Conservation (phyloP, 1,140 invertebrate species). For the Anastrepha ludens region DNA sequence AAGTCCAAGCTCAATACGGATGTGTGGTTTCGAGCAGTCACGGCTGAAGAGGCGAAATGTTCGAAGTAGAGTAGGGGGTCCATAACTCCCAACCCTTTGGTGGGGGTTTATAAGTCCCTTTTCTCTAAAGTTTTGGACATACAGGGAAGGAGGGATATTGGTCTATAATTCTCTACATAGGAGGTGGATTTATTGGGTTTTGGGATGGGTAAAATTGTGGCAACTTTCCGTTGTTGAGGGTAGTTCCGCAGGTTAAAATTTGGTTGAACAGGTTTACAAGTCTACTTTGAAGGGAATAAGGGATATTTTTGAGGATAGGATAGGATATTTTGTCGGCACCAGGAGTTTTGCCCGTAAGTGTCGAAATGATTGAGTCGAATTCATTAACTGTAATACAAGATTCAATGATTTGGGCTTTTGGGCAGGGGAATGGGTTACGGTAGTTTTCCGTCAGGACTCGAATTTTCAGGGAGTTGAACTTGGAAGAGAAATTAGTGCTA, state of each 20-base stretch:
- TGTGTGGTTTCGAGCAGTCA: no score
- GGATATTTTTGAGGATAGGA: neutral
- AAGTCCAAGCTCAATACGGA: no score
- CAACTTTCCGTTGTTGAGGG: conserved; percentile 18
- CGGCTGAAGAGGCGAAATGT: no score
- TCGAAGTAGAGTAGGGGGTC: no score
- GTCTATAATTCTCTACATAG: neutral
- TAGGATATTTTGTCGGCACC: no score
- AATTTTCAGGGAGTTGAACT: neutral
- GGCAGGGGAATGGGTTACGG: neutral
- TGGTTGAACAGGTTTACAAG: neutral
- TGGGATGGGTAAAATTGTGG: conserved; percentile 13
- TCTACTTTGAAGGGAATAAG: no score
- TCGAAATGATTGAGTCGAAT: neutral
- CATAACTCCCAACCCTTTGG: no score
- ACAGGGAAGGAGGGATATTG: conserved; percentile 22
- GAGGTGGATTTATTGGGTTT: neutral
- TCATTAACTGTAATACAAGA: neutral
- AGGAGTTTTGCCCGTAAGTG: no score
- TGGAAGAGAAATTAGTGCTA: neutral
- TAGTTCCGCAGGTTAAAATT: neutral
- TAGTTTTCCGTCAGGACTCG: neutral
- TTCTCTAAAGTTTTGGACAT: conserved; percentile 19
- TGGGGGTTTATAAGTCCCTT: no score
- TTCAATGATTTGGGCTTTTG: neutral